Conservation (phyloP, 2,888 invertebrate species). For the Drosophila formosana region DNA sequence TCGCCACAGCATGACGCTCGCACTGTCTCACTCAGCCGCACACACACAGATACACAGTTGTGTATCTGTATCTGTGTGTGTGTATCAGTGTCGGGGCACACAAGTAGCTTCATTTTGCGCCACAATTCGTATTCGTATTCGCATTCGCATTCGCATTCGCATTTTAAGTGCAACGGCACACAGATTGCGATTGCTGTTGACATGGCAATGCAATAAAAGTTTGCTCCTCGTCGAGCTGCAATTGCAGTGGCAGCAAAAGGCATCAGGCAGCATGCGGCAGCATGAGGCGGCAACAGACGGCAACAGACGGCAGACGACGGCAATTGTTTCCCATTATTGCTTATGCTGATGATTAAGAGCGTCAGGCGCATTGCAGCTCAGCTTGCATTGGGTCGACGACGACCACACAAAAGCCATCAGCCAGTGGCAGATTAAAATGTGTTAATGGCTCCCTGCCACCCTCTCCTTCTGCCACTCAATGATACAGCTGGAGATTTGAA, state of each 20-base stretch:
- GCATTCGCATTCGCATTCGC: constrained; percentile 60
- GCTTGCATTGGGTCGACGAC: constrained; percentile 17
- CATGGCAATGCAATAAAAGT: constrained; percentile 82
- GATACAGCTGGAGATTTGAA: not conserved
- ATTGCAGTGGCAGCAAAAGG: constrained; percentile 71
- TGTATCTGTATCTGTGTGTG: constrained; percentile 35
- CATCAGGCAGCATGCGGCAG: constrained; percentile 28
- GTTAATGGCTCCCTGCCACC: constrained; percentile 69
- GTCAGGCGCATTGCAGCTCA: constrained; percentile 35
- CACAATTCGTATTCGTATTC: constrained; percentile 65
- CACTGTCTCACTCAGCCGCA: constrained; percentile 33
- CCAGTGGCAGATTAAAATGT: constrained; percentile 78
- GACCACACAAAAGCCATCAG: constrained; percentile 76
- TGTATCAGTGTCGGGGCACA: constrained; percentile 63
- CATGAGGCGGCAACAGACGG: constrained; percentile 20
- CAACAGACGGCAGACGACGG: constrained; percentile 44
- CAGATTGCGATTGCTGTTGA: constrained; percentile 80
- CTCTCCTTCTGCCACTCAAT: not conserved
- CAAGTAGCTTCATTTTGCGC: constrained; percentile 80
- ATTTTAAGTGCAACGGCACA: constrained; percentile 79
- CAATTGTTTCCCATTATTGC: constrained; percentile 81
- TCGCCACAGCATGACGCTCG: constrained; percentile 41
- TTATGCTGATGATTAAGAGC: constrained; percentile 80
- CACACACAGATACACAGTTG: not conserved
- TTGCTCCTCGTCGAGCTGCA: constrained; percentile 55